A percentile compares a stretch with the other conserved stretches of the same genome.
phyloP scores from a whole-genome alignment of 2,888 invertebrate species.

The Scaptomyza polygonia region DNA sequence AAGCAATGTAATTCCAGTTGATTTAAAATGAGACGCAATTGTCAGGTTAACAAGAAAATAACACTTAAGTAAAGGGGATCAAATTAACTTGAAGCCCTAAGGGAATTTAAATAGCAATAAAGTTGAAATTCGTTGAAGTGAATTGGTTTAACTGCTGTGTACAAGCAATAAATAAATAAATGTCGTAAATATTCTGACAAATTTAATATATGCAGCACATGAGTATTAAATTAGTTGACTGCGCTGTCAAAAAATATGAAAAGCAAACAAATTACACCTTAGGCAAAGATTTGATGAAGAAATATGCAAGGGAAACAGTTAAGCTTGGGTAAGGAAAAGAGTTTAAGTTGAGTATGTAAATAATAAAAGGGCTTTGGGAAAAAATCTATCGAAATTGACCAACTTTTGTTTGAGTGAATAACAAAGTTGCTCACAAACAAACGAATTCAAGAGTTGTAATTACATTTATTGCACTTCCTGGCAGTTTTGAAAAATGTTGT shows the following conservation, averaged over 20 bases:
- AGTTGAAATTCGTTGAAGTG: not conserved
- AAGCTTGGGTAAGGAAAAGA: not conserved
- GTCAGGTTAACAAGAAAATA: not conserved
- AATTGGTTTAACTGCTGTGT: slow-evolving; percentile 27
- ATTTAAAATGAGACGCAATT: not conserved
- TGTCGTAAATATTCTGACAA: slow-evolving; percentile 5
- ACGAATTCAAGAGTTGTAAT: slow-evolving; percentile 60
- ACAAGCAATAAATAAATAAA: slow-evolving; percentile 2
- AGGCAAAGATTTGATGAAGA: not conserved
- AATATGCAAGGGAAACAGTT: not conserved
- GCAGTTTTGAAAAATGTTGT: slow-evolving; percentile 30
- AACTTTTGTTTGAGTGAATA: slow-evolving; percentile 40
- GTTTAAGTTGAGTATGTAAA: not conserved
- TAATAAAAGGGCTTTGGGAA: slow-evolving; percentile 17
- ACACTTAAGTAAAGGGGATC: not conserved
- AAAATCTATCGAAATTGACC: slow-evolving; percentile 29
- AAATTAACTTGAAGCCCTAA: not conserved
- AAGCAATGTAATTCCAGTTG: not conserved
- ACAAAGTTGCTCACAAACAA: slow-evolving; percentile 14
- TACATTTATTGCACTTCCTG: slow-evolving; percentile 63
- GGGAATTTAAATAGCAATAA: not conserved
- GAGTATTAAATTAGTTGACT: slow-evolving; percentile 28
- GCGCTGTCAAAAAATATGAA: slow-evolving; percentile 7
- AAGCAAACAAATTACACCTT: slow-evolving; percentile 12
- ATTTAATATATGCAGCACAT: slow-evolving; percentile 7